Conservation (phyloP, 2,113 vertebrate genomes). For the Rhabdomys dilectus region DNA sequence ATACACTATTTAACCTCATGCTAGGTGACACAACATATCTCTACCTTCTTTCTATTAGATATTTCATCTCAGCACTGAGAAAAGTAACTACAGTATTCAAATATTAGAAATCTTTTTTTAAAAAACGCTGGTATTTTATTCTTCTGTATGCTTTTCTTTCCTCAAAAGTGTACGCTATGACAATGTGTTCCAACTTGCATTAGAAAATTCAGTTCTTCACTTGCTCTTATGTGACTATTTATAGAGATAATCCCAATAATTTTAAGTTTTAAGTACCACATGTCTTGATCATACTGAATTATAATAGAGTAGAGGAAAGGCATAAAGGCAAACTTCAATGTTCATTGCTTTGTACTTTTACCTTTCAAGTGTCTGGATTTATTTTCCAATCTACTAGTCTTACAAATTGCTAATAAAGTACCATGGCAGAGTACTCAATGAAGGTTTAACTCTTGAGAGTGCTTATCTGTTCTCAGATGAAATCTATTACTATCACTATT, state of each 20-base stretch:
- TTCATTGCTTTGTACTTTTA: background rate
- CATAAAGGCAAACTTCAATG: background rate
- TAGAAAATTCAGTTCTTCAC: background rate
- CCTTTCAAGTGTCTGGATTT: fast-evolving
- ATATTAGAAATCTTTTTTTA: background rate
- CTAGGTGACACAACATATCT: background rate
- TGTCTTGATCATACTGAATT: background rate
- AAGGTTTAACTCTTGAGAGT: background rate
- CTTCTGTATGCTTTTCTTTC: background rate
- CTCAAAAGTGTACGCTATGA: background rate
- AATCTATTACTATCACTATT: background rate
- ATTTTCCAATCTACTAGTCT: background rate
- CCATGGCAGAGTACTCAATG: background rate
- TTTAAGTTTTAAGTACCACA: background rate
- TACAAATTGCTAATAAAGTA: background rate
- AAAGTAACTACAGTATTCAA: background rate
- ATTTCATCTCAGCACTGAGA: background rate
- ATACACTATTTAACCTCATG: background rate
- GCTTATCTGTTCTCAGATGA: background rate
- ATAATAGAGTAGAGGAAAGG: background rate
- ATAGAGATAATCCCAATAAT: background rate
- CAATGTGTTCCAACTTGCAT: background rate
- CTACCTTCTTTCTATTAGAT: background rate
- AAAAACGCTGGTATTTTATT: background rate
- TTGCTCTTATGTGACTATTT: background rate